These are phyloP conservation scores for Drosophila arizonae DNA, from an alignment of 1,140 invertebrate genomes.

Conservation along the genomic window DNA sequence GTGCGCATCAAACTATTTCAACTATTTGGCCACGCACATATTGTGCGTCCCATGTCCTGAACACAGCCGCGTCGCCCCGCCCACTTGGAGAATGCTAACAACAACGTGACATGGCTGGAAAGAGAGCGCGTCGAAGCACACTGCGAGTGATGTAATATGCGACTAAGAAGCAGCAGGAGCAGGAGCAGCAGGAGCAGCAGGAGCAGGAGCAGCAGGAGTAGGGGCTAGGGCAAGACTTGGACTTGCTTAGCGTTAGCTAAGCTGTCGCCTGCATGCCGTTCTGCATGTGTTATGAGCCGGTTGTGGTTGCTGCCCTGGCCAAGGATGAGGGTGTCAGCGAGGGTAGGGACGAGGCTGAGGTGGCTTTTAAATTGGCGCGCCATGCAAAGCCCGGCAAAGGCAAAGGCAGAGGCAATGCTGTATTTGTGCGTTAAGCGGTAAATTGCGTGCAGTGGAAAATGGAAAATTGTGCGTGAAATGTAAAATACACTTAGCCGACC, in stretches of 20 bases:
- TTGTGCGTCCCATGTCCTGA: conserved; percentile 24
- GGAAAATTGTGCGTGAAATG: conserved; percentile 82
- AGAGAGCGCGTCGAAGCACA: conserved; percentile 45
- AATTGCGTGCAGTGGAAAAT: conserved; percentile 79
- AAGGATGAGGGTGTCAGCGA: not conserved
- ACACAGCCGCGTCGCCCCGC: not conserved
- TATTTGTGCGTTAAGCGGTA: conserved; percentile 62
- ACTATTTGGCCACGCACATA: conserved; percentile 80
- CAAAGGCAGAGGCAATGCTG: conserved; percentile 27
- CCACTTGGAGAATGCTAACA: conserved; percentile 66
- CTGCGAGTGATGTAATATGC: conserved; percentile 75
- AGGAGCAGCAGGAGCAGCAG: not conserved
- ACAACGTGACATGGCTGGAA: conserved; percentile 77
- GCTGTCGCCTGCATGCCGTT: conserved; percentile 74
- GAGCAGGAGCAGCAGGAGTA: conserved; percentile 36
- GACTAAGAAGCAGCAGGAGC: conserved; percentile 4
- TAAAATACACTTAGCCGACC: conserved; percentile 58
- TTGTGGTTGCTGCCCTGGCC: not conserved
- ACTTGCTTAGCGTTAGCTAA: conserved; percentile 72
- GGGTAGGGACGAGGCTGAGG: not conserved
- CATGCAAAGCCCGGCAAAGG: conserved; percentile 26
- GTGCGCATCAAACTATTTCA: conserved; percentile 80
- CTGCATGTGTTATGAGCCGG: conserved; percentile 70
- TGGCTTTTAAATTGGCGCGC: conserved; percentile 61
- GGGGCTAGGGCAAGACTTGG: conserved; percentile 6